Base-by-base conservation (phyloP, 2,888 invertebrate species). In the Augochlorella aurata region DNA sequence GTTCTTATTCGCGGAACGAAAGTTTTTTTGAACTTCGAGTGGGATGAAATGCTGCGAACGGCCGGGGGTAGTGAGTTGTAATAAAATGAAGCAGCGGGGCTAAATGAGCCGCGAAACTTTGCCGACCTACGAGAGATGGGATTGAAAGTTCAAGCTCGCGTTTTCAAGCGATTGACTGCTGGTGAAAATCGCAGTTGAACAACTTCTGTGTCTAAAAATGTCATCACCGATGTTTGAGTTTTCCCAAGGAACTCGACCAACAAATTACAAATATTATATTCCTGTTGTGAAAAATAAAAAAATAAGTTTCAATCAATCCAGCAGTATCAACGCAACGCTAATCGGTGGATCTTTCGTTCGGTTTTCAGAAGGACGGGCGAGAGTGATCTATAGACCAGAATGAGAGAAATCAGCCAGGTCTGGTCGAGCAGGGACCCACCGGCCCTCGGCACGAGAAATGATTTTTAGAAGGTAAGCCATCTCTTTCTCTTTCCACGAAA, bases 391-490 rank as follows among this genome's bases (percentile, higher is more conserved):
- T 81, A 61, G 80, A 77, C 77, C 87, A 91, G 85, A 88, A 93
- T 93, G 93, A 92, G 87, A 89, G 89, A 91, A 88, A 86, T 82
- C 85, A 87, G 82, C 82, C 83, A 88, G 87, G 85, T 84, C 82
- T 83, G 87, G 83, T 88, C 90, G 89, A 90, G 87, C 88, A 90
- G 89, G 90, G 91, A 92, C 90, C 90, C 88, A 88, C 85, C 89
- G 92, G 92, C 91, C 92, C 92, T 90, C 89, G 86, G 90, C 89
- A 89, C 90, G 88, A 93, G 92, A 91, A 88, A 93, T 93, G 93
- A 91, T 93, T 92, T 93, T 93, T 93, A 93, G 93, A 93, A 93
- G 93, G 93, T 93, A 90, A 10, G 9, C 58, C 2, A 49, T 58
- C 24, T 5, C 7, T 58, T 54, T 29, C 12, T 9, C 21, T 16